A percentile compares a stretch with the other conserved stretches of the same genome.
These are phyloP conservation scores for Saxidomus purpurata DNA, from an alignment of 1,140 invertebrate genomes.

Conservation along the genomic window DNA sequence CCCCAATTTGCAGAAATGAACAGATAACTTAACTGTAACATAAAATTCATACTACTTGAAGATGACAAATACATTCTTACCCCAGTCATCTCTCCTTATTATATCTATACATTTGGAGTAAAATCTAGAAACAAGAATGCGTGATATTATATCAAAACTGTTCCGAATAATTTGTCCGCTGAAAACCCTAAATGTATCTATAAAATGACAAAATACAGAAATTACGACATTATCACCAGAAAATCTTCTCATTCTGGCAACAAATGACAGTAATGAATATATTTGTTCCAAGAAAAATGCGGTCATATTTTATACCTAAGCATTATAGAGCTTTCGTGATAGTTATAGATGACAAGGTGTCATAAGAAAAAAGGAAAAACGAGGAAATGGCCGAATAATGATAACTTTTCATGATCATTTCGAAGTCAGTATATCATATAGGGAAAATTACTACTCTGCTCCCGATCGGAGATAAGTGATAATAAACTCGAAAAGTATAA, in stretches of 20 bases:
- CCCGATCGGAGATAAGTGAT: too few relatives aligned
- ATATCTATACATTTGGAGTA: too few relatives aligned
- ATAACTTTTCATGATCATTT: neutral
- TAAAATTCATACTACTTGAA: too few relatives aligned
- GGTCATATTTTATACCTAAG: neutral
- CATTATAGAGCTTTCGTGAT: neutral
- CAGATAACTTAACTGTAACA: too few relatives aligned
- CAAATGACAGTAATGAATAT: slow-evolving; percentile 7
- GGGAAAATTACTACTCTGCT: too few relatives aligned
- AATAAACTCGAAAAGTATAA: too few relatives aligned
- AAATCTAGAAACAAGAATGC: neutral
- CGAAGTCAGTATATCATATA: neutral
- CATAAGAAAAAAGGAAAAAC: neutral
- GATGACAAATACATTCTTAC: too few relatives aligned
- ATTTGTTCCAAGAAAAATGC: neutral
- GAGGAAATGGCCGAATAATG: neutral
- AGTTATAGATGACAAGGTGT: neutral
- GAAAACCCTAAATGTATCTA: too few relatives aligned
- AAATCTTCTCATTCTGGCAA: neutral
- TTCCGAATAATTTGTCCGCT: neutral
- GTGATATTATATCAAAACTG: neutral
- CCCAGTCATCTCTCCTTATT: too few relatives aligned
- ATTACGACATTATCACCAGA: neutral
- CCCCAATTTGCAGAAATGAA: too few relatives aligned
- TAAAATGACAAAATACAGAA: neutral